These are phyloP conservation scores for Hydriomena furcata DNA, from an alignment of 2,888 invertebrate genomes.

Conservation along the genomic window DNA sequence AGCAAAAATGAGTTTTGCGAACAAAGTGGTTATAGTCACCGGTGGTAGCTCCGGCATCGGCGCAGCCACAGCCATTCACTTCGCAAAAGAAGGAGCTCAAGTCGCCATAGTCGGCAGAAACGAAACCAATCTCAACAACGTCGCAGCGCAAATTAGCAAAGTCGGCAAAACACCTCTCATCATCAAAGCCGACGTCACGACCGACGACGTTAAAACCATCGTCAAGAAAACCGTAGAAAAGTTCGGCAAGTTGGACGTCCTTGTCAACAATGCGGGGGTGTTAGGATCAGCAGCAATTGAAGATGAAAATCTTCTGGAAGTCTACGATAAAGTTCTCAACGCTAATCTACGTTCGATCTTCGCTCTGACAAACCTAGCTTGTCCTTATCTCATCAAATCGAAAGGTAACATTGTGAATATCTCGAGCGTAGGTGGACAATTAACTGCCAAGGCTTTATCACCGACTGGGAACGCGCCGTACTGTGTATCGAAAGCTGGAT, in stretches of 20 bases:
- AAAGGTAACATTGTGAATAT: slow-evolving; percentile 45
- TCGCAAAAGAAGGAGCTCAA: slow-evolving; percentile 50
- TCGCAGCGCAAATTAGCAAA: slow-evolving; percentile 24
- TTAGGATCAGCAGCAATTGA: slow-evolving; percentile 7
- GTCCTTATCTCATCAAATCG: slow-evolving; percentile 32
- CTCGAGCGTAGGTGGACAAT: slow-evolving; percentile 23
- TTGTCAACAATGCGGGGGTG: slow-evolving; percentile 43
- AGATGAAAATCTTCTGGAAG: slow-evolving; percentile 26
- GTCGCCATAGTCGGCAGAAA: slow-evolving; percentile 52
- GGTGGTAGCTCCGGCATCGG: slow-evolving; percentile 61
- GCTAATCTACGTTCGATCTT: slow-evolving; percentile 34
- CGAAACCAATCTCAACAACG: slow-evolving; percentile 40
- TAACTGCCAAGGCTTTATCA: neutral
- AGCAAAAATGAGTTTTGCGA: slow-evolving; percentile 35
- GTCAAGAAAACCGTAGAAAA: slow-evolving; percentile 38
- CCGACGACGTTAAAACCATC: slow-evolving; percentile 34
- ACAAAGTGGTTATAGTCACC: slow-evolving; percentile 52
- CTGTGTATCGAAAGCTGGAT: slow-evolving; percentile 87
- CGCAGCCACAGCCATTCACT: slow-evolving; percentile 48
- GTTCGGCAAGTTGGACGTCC: slow-evolving; percentile 41
- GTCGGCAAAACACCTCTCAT: slow-evolving; percentile 24
- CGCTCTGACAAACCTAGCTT: slow-evolving; percentile 31
- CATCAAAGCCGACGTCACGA: slow-evolving; percentile 35
- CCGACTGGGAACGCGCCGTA: slow-evolving; percentile 59
- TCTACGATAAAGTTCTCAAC: slow-evolving; percentile 37